These are phyloP conservation scores for Aphidius colemani DNA, from an alignment of 2,888 invertebrate species.

Conservation along the genomic window DNA sequence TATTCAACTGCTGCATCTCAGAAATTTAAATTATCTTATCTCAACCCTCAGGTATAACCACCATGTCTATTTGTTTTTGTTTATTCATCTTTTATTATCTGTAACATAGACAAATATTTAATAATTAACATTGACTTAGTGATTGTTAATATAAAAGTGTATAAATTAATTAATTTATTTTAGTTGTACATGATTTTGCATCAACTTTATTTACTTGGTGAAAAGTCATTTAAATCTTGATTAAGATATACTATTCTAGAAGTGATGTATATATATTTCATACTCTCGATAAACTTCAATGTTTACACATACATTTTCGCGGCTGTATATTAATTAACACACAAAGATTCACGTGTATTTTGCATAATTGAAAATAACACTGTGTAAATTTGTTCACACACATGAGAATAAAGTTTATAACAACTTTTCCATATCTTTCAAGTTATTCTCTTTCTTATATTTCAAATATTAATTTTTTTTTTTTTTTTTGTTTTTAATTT, in stretches of 20 bases:
- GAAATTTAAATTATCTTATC: constrained; percentile 15
- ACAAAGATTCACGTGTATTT: constrained; percentile 4
- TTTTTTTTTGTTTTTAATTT: too few species aligned
- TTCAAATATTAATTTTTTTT: too few species aligned
- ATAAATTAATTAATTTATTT: neutral
- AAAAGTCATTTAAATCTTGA: constrained; percentile 7
- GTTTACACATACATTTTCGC: constrained; percentile 12
- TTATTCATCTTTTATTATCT: neutral
- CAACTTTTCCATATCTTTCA: too few species aligned
- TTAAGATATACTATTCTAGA: neutral
- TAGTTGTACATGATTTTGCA: constrained; percentile 7
- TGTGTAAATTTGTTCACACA: too few species aligned
- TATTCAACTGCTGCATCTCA: constrained; percentile 28
- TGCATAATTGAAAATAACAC: neutral
- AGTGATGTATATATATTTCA: constrained; percentile 2
- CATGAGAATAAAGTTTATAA: too few species aligned
- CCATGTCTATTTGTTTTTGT: constrained; percentile 17
- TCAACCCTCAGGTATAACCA: constrained; percentile 22
- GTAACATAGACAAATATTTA: neutral
- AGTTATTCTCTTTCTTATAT: too few species aligned
- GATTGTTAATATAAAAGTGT: neutral
- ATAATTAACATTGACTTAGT: neutral
- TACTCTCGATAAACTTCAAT: constrained; percentile 12
- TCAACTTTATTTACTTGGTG: constrained; percentile 1
- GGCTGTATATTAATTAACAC: constrained; percentile 18